Conservation (phyloP, 2,888 invertebrate species). For the Hydrotaea diabolus region DNA sequence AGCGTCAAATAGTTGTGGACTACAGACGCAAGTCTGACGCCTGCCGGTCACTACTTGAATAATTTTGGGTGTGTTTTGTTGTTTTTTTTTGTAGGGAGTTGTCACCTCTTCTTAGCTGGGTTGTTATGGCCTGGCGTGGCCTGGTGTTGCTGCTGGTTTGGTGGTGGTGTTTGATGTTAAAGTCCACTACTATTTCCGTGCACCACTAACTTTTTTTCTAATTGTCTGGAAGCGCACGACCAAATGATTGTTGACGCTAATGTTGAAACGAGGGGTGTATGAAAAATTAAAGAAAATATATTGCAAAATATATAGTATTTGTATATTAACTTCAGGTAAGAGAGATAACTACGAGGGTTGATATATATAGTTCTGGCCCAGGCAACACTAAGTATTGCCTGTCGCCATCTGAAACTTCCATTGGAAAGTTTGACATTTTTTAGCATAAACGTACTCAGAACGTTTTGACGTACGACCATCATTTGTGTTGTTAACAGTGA, state of each 20-base stretch:
- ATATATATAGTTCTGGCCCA: no score
- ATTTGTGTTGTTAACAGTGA: no score
- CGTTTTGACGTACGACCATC: no score
- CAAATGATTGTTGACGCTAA: constrained; percentile 27
- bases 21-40: constrained; percentile 55
- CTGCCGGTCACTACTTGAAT: constrained; percentile 38
- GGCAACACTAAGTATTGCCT: no score
- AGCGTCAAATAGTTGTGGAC: constrained; percentile 61
- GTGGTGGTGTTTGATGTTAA: constrained; percentile 11
- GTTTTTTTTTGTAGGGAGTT: constrained; percentile 1
- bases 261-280: not conserved
- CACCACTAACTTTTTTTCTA: constrained; percentile 56
- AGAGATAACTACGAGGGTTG: no score
- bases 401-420: no score
- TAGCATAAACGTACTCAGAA: no score
- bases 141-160: not conserved
- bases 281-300: not conserved
- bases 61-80: constrained; percentile 3
- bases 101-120: constrained; percentile 25
- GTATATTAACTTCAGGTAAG: no score
- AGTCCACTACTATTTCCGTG: constrained; percentile 48
- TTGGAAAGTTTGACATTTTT: no score
- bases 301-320: no score
- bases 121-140: constrained; percentile 25
- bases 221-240: constrained; percentile 56